Evolutionary conservation across 2,888 invertebrate species (phyloP).

Genomic region (Rhogogaster chlorosoma): DNA sequence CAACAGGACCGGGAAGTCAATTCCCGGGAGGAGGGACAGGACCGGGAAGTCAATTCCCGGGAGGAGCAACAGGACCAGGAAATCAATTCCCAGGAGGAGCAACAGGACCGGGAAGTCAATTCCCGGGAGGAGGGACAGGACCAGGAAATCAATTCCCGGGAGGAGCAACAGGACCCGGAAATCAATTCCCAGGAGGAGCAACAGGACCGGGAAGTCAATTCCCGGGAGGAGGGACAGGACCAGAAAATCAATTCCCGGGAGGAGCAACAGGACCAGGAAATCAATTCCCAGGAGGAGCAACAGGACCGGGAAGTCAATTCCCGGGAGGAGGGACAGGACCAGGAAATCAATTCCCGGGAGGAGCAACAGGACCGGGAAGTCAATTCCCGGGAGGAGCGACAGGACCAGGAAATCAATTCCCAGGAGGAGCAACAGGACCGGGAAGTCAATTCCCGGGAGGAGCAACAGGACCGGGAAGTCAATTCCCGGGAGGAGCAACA

Average conservation of each 20-base stretch:
- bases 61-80: not conserved
- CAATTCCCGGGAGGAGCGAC: constrained; percentile 50
- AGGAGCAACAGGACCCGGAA: not conserved
- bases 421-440: not conserved
- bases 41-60: constrained; percentile 35
- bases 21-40: constrained; percentile 42
- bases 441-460: constrained; percentile 45
- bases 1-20: constrained; percentile 27
- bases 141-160: not conserved
- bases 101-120: not conserved
- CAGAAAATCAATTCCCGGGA: constrained; percentile 3
- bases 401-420: not conserved
- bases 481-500: not conserved
- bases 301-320: constrained; percentile 37
- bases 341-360: constrained; percentile 54
- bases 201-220: not conserved
- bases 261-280: not conserved
- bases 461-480: not conserved
- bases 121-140: not conserved
- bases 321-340: constrained; percentile 41
- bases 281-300: constrained; percentile 35
- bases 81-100: not conserved
- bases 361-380: constrained; percentile 1
- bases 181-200: not conserved
- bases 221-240: constrained; percentile 23